Base-by-base conservation (phyloP, 2,888 invertebrate genomes). In the Venustoraphidia nigricollis region DNA sequence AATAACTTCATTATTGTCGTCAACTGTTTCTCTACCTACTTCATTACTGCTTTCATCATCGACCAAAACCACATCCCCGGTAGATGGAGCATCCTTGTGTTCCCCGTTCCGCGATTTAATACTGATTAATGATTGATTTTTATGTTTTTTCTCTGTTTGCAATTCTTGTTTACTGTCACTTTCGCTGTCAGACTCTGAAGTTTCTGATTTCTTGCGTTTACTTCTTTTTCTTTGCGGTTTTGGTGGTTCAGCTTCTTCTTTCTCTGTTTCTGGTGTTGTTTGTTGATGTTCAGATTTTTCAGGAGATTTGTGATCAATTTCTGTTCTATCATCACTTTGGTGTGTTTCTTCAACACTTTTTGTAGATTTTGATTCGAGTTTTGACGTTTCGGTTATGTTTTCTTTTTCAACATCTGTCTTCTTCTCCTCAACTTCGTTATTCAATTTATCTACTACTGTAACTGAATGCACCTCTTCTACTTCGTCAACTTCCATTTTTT, bases 391-490 rank as follows among this genome's bases (percentile, higher is more conserved):
- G 9, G 11, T 11, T 14, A 14, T 10, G 2, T 39, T 39, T 39
- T 39, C 40, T 10, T 39, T 9, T n/a, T 9, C 14, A 39, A 39
- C 40, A 39, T 39, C 14, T 14, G 11, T 37, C 10, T 37, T 45
- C 45, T 14, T 40, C 41, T 57, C 64, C 66, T 62, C 53, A 62
- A 61, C 41, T 66, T 61, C 55, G 65, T 65, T 49, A 64, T 65
- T 34, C 54, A 3, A 13, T 40, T 40, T 13, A 13, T 9, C 9
- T 9, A 13, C 13, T 11, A n/a, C n/a, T 34, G 9, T 6, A 4
- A 10, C 27, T n/a, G 5, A 27, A 10, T 9, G 11, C n/a, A 34
- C 9, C 9, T 42, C 10, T 42, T 42, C 27, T 27, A 11, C 11
- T 9, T 34, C 43, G 3, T 34, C 34, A 9, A 42, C 8, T 9